Conservation (phyloP, 1,140 invertebrate genomes). For the Diprion similis region DNA sequence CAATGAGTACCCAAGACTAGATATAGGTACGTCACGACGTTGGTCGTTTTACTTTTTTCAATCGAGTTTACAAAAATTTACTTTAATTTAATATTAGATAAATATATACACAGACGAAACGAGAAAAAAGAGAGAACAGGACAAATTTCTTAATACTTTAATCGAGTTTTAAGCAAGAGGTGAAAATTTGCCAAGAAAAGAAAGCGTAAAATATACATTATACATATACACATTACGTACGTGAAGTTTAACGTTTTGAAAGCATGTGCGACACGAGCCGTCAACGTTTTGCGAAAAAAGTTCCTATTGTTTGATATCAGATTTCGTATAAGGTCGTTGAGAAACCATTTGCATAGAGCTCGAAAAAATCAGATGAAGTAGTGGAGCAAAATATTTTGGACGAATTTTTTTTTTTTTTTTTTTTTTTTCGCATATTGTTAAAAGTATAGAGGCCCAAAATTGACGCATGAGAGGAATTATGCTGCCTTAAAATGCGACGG, state of each 20-base stretch:
- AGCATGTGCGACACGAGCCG: not conserved
- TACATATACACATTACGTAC: too few species aligned
- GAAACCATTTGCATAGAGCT: too few species aligned
- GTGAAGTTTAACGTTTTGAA: not conserved
- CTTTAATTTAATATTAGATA: not conserved
- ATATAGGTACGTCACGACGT: constrained; percentile 52
- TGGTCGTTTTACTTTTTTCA: not conserved
- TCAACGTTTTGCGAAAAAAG: not conserved
- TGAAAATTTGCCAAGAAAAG: not conserved
- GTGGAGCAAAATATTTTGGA: too few species aligned
- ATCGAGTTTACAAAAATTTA: not conserved
- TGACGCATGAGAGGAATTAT: too few species aligned
- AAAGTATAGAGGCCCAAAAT: too few species aligned
- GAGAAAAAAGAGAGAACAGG: not conserved
- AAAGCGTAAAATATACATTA: not conserved
- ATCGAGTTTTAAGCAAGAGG: not conserved
- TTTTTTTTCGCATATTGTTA: too few species aligned
- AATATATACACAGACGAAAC: not conserved
- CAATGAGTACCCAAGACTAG: constrained; percentile 56
- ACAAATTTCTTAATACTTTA: not conserved
- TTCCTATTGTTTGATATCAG: too few species aligned
- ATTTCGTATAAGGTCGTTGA: too few species aligned
- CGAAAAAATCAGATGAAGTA: too few species aligned
- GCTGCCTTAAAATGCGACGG: too few species aligned
- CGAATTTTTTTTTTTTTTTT: too few species aligned